Conservation (phyloP, 1,140 invertebrate species). For the Hycleus phaleratus region DNA sequence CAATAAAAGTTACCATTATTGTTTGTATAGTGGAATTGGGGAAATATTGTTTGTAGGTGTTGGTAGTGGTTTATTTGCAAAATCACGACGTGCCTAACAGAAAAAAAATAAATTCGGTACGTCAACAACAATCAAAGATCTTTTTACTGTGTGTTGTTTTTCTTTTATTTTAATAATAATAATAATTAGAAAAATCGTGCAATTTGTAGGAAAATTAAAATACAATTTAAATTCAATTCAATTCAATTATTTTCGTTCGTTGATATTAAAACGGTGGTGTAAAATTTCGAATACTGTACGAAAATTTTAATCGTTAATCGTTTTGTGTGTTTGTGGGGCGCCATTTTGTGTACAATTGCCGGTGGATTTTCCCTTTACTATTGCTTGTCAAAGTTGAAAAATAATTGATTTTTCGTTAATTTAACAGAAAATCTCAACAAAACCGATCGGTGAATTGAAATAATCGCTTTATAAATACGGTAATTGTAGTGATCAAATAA, state of each 20-base stretch:
- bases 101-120: conserved; percentile 34
- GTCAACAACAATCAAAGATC: conserved; percentile 35
- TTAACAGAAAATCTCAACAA: background rate
- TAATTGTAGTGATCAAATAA: too few relatives aligned
- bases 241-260: conserved; percentile 1
- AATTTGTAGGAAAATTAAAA: too few relatives aligned
- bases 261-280: background rate
- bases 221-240: background rate
- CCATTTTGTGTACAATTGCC: conserved; percentile 38
- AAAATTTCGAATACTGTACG: conserved; percentile 23
- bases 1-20: too few relatives aligned
- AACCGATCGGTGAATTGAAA: too few relatives aligned
- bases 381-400: conserved; percentile 8
- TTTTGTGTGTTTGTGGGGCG: conserved; percentile 28
- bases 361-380: conserved; percentile 34
- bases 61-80: conserved; percentile 29
- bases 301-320: conserved; percentile 30
- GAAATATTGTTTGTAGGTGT: background rate
- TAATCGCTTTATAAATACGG: too few relatives aligned
- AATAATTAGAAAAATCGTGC: conserved; percentile 1
- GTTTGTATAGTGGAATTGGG: too few relatives aligned
- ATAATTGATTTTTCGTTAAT: conserved; percentile 1
- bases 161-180: conserved; percentile 15
- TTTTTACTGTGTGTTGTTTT: conserved; percentile 26
- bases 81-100: conserved; percentile 37